Conservation (phyloP, 2,888 invertebrate genomes). For the Strigamia crassipes region DNA sequence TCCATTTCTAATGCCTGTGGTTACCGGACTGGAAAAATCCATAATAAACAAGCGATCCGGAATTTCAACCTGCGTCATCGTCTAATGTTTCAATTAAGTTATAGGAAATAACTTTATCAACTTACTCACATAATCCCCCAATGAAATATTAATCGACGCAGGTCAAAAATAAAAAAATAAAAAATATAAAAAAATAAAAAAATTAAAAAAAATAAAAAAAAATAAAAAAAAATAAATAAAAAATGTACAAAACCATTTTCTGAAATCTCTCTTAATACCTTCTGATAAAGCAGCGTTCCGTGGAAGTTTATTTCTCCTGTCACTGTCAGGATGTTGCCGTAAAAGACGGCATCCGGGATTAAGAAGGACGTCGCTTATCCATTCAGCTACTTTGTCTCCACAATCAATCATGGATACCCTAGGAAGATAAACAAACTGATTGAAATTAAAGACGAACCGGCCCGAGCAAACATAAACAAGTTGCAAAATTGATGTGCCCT, state of each 20-base stretch:
- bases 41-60: conserved; percentile 40
- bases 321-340: conserved; percentile 48
- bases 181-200: background rate
- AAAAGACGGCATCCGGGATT: conserved; percentile 64
- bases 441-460: background rate
- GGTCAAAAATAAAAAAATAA: background rate
- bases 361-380: conserved; percentile 77
- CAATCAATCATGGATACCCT: conserved; percentile 78
- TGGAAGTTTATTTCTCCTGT: conserved; percentile 39
- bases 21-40: conserved; percentile 40
- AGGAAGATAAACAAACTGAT: conserved; percentile 35
- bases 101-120: conserved; percentile 38
- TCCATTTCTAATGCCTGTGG: conserved; percentile 40
- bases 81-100: conserved; percentile 40
- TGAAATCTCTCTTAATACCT: conserved; percentile 18
- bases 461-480: background rate
- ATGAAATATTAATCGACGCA: conserved; percentile 36
- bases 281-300: background rate
- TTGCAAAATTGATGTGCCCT: background rate
- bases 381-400: conserved; percentile 77
- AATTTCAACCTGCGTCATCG: conserved; percentile 38
- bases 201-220: background rate
- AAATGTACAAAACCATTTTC: background rate
- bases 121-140: background rate
- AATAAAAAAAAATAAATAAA: background rate